Percentiles rank a stretch among this genome's conserved stretches.
phyloP scores from a whole-genome alignment of 2,113 vertebrate genomes.

The Tamias sibiricus region DNA sequence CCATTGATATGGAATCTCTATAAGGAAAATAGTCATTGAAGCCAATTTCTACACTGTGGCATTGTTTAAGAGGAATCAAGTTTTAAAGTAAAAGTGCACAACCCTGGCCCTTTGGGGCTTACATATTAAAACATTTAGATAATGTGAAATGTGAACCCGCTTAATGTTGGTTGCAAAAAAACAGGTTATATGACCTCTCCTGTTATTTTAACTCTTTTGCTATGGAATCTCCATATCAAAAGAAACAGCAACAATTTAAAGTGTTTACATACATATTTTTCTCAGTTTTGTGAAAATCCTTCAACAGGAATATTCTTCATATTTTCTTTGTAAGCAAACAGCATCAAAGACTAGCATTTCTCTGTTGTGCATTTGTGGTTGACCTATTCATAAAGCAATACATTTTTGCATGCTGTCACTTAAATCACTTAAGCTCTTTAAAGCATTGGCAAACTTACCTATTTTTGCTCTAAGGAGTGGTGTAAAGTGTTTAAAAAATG shows the following conservation, averaged over 20 bases:
- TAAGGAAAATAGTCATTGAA: neutral
- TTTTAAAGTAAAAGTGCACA: neutral
- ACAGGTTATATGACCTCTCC: neutral
- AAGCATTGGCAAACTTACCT: neutral
- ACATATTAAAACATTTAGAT: neutral
- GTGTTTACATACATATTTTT: neutral
- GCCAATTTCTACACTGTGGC: neutral
- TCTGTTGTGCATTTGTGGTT: neutral
- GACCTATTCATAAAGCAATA: neutral
- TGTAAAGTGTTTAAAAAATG: neutral
- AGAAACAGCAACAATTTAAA: neutral
- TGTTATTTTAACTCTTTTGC: neutral
- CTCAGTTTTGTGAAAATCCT: neutral
- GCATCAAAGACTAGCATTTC: neutral
- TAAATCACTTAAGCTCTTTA: neutral
- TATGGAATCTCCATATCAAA: neutral
- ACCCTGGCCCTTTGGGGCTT: neutral
- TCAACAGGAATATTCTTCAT: neutral
- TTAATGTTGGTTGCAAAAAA: neutral
- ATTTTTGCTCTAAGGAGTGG: neutral
- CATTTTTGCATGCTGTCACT: neutral
- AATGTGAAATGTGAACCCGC: neutral
- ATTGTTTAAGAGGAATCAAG: neutral
- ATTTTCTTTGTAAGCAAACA: neutral
- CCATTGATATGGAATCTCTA: neutral